A percentile compares a stretch with the other conserved stretches of the same genome.
Evolutionary conservation across 2,113 vertebrate species (phyloP).

Genomic region (Campylorhamphus procurvoides): DNA sequence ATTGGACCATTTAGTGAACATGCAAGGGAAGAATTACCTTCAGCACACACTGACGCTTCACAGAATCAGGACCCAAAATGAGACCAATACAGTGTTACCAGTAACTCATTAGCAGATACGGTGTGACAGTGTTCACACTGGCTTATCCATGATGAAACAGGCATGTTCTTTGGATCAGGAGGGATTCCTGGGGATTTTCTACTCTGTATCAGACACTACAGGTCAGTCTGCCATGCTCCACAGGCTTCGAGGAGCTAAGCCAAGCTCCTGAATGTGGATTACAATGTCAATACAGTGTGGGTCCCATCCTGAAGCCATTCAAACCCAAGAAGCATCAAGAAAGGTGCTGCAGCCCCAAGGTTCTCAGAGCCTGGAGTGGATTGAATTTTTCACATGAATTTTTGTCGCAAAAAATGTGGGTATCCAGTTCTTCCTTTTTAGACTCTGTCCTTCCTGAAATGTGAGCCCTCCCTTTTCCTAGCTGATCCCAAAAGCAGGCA

Average conservation of each 20-base stretch:
- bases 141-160: neutral
- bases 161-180: neutral
- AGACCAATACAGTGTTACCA: neutral
- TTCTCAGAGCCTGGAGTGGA: neutral
- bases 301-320: neutral
- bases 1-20: neutral
- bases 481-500: neutral
- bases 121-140: neutral
- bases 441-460: neutral
- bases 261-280: neutral
- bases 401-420: rapidly evolving
- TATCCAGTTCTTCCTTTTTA: neutral
- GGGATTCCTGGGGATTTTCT: neutral
- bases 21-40: neutral
- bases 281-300: neutral
- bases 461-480: neutral
- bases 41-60: neutral
- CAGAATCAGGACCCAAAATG: neutral
- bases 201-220: neutral
- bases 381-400: neutral
- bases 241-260: neutral
- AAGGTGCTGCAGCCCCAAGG: neutral
- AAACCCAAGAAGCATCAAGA: neutral
- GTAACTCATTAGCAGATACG: neutral
- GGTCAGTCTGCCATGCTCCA: neutral